Evolutionary conservation across 2,888 invertebrate species (phyloP), one percentile per base, ranked within the genome.

Genomic region (Drosophila merina): DNA sequence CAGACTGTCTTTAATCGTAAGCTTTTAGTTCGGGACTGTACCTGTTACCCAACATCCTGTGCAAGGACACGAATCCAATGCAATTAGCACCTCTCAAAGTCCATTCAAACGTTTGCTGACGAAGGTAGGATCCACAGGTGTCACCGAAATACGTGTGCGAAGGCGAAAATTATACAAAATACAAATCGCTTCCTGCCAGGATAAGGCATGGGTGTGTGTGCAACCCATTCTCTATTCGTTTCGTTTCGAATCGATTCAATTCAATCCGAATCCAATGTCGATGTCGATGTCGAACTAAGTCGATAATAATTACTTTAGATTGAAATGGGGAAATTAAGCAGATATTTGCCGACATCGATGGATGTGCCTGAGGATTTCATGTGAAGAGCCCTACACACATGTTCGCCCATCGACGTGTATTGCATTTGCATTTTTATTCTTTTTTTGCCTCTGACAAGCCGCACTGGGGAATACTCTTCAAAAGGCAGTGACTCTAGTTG

Each of bases 291-390:
- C 28, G 20, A 42, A 50, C 48, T 58, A 73, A 76, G 56, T 75
- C 69, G 72, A 75, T 74, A 74, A 76, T 75, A 75, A 77, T 77
- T 77, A 73, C 59, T 74, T 73, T 60, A 57, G 63, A 52, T 72
- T 64, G 60, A 58, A 49, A 62, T 42, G 52, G 36, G 30, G 48
- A 44, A 62, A 60, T 26, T 33, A 51, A 31, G 40, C 54, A 52
- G 57, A 57, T 30, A 52, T 40, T 52, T 40, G 44, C 44, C 20
- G 44, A 40, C 52, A 42, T 40, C 40, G 52, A 12, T 14, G 20
- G 4, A 20, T 20, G 38, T 54, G 44, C 55, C 8, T 6, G 31
- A 42, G 2, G 28, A 31, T 42, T 30, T 40, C n/a, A 31, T 20
- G 30, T 12, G 28, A 12, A 48, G 49, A 33, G 33, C 20, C 33